These are phyloP conservation scores for Coluber constrictor DNA, from an alignment of 2,797 vertebrate species.

Conservation along the genomic window DNA sequence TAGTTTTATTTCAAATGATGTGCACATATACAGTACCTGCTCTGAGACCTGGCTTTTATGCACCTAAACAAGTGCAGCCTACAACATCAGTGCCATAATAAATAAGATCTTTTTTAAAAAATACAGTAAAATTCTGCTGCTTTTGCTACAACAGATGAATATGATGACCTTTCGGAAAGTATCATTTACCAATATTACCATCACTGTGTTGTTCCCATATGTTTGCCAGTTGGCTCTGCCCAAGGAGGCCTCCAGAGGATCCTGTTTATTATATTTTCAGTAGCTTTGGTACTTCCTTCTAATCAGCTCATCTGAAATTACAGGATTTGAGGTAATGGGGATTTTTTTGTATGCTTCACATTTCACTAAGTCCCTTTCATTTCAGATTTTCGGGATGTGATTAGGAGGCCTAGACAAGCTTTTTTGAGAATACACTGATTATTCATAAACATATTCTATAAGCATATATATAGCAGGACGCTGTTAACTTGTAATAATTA, in stretches of 20 bases:
- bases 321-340: conserved; percentile 4
- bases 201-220: conserved; percentile 49
- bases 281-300: conserved; percentile 1
- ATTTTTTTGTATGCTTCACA: conserved; percentile 45
- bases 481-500: not conserved
- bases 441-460: not conserved
- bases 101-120: not conserved
- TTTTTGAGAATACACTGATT: not conserved
- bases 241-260: conserved; percentile 19
- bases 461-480: not conserved
- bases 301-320: conserved; percentile 45
- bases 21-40: not conserved
- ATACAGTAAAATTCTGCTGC: not conserved
- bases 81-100: not conserved
- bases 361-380: not conserved
- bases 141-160: not conserved
- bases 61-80: not conserved
- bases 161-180: not conserved
- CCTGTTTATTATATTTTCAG: conserved; percentile 10
- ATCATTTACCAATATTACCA: not conserved
- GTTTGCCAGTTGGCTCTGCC: conserved; percentile 26
- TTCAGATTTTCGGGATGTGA: not conserved
- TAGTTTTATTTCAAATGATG: not conserved
- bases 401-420: not conserved
- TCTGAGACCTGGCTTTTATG: not conserved